Evolutionary conservation across 2,113 vertebrate species (phyloP).

Genomic region (Podiceps cristatus): DNA sequence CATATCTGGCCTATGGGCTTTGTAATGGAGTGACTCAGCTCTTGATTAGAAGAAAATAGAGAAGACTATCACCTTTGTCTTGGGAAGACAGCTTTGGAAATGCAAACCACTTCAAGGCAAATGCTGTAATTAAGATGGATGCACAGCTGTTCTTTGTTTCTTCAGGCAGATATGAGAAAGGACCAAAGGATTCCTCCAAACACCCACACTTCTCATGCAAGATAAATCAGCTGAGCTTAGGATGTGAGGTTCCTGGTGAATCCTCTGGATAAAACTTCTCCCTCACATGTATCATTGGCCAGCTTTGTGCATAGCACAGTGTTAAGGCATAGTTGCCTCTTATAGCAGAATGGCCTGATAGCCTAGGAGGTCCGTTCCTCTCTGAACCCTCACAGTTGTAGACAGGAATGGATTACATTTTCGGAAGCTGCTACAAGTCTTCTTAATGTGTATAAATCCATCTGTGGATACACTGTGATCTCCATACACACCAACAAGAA

Average conservation of each 20-base stretch:
- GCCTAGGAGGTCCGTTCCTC: neutral
- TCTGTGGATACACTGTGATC: neutral
- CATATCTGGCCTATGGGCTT: neutral
- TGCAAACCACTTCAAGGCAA: neutral
- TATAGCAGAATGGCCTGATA: neutral
- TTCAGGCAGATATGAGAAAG: neutral
- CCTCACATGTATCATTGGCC: rapidly evolving
- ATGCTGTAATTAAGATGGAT: neutral
- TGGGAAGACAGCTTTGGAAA: neutral
- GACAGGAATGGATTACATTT: neutral
- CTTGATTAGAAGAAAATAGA: neutral
- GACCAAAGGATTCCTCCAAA: neutral
- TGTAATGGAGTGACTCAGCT: neutral
- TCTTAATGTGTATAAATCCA: neutral
- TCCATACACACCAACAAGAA: neutral
- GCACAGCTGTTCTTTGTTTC: neutral
- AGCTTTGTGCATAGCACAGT: neutral
- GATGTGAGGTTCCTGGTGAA: neutral
- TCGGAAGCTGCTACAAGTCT: neutral
- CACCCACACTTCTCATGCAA: neutral
- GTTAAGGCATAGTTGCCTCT: neutral
- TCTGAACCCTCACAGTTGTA: neutral
- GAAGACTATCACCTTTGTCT: neutral
- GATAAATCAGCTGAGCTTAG: neutral
- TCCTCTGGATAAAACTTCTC: neutral